Conservation (phyloP, 37 sponge, comb jelly and placozoan species). For the Trichoplax adhaerens region DNA sequence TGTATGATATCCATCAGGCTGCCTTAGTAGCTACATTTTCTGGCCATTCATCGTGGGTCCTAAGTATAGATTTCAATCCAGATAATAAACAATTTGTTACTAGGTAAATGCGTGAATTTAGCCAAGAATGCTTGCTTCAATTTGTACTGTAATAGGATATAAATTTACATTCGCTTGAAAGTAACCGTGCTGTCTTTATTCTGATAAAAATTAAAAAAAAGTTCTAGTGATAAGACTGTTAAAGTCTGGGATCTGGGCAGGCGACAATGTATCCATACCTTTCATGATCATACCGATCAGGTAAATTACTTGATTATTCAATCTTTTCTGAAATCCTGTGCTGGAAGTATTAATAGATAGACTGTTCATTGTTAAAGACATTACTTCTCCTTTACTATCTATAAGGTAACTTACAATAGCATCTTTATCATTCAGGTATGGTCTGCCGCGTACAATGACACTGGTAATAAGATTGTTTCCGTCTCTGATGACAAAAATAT, state of each 20-base stretch:
- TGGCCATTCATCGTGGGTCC: conserved; percentile 94
- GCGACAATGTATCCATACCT: conserved; percentile 69
- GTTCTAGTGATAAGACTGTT: conserved; percentile 93
- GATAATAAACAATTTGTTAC: conserved; percentile 81
- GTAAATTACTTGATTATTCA: conserved; percentile 4
- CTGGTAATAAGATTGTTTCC: conserved; percentile 60
- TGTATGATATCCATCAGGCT: conserved; percentile 85
- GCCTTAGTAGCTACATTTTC: conserved; percentile 62
- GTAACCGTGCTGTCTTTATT: background rate
- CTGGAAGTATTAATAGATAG: too few relatives aligned
- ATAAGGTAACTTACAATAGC: too few relatives aligned
- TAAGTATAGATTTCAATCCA: conserved; percentile 76
- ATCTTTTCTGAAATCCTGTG: too few relatives aligned
- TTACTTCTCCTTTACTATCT: too few relatives aligned
- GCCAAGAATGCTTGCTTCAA: conserved; percentile 6
- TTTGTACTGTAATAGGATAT: conserved; percentile 4
- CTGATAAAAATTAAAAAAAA: background rate
- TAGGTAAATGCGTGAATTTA: conserved; percentile 10
- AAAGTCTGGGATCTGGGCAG: conserved; percentile 89
- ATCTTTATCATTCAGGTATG: conserved; percentile 45
- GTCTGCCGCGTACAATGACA: conserved; percentile 57
- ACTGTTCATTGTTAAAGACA: too few relatives aligned
- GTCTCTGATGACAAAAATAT: conserved; percentile 85
- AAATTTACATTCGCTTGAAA: background rate
- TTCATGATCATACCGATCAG: conserved; percentile 79